Conservation (phyloP, 92 coral and sea anemone genomes). For the Umimayanthus kanabou region DNA sequence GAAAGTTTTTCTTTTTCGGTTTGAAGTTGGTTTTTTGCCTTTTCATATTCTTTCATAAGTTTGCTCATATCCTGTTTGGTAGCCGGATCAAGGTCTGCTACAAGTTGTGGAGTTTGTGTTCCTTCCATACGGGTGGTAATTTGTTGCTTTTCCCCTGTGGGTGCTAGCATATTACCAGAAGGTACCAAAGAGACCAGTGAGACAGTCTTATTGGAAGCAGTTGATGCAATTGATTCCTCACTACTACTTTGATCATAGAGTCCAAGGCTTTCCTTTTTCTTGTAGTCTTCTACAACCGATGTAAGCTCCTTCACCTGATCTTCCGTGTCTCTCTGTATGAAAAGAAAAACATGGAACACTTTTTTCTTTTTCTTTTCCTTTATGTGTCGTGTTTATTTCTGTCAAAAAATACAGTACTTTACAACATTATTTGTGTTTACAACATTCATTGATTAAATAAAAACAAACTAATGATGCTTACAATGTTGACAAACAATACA, state of each 20-base stretch:
- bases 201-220: conserved; percentile 32
- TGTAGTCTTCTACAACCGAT: conserved; percentile 64
- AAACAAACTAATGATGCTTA: too few species aligned
- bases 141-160: conserved; percentile 54
- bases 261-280: conserved; percentile 73
- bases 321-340: conserved; percentile 57
- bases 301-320: conserved; percentile 52
- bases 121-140: conserved; percentile 23
- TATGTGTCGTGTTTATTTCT: too few species aligned
- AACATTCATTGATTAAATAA: too few species aligned
- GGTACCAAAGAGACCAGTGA: conserved; percentile 42
- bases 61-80: conserved; percentile 46
- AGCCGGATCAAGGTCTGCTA: conserved; percentile 10
- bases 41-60: conserved; percentile 58
- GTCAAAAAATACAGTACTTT: too few species aligned
- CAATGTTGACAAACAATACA: too few species aligned
- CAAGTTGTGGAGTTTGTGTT: conserved; percentile 1
- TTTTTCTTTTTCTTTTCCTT: too few species aligned
- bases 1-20: conserved; percentile 75
- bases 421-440: too few species aligned
- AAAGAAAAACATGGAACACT: neutral
- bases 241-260: conserved; percentile 58
- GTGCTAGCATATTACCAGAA: conserved; percentile 49
- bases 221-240: conserved; percentile 56
- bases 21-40: conserved; percentile 58